Percentiles rank a stretch among this genome's conserved stretches.
These are phyloP conservation scores for Cryptoprocta ferox DNA, from an alignment of 2,797 vertebrate genomes.

Conservation along the genomic window DNA sequence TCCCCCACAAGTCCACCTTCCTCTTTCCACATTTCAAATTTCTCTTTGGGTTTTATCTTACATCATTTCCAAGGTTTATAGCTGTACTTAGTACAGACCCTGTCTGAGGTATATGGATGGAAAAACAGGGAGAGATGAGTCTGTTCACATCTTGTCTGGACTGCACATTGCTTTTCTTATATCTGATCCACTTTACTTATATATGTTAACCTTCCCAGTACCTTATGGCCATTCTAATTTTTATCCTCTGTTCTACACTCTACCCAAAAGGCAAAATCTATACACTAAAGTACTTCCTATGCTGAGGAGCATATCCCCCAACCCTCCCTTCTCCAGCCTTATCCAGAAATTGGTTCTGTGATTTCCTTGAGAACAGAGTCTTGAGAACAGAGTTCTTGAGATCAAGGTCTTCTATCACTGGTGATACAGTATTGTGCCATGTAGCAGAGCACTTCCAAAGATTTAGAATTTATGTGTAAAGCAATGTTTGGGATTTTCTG, in stretches of 20 bases:
- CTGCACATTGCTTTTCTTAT: not conserved
- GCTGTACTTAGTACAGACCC: not conserved
- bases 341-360: not conserved
- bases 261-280: not conserved
- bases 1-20: not conserved
- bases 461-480: not conserved
- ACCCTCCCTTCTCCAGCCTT: not conserved
- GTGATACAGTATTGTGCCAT: not conserved
- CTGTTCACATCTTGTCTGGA: not conserved
- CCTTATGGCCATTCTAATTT: not conserved
- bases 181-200: not conserved
- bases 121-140: not conserved
- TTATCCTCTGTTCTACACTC: not conserved
- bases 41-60: not conserved
- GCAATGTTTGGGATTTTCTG: not conserved
- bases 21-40: not conserved
- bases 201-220: not conserved
- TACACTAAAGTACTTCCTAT: not conserved
- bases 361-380: constrained; percentile 4
- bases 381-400: not conserved
- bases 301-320: not conserved
- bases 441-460: not conserved
- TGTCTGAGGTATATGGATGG: not conserved
- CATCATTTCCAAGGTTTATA: not conserved
- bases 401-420: not conserved